Evolutionary conservation across 2,113 vertebrate genomes (phyloP).

Genomic region (Diadophis punctatus): DNA sequence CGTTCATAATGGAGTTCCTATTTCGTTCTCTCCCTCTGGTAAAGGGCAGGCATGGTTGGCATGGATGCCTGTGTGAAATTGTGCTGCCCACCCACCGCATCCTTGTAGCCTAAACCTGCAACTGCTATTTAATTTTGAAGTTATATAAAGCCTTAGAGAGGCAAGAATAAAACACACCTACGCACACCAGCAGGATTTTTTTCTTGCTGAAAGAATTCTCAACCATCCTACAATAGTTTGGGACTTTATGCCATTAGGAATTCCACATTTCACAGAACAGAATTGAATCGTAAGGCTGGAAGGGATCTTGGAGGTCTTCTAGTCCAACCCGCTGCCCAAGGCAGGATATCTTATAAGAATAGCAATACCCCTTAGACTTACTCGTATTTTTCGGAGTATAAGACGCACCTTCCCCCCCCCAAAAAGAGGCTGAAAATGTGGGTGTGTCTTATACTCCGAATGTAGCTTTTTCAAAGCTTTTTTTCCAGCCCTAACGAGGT

Average conservation of each 20-base stretch:
- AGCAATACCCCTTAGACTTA: too few relatives aligned
- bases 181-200: not conserved
- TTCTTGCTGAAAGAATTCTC: conserved; percentile 12
- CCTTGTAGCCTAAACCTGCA: conserved; percentile 31
- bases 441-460: too few relatives aligned
- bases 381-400: too few relatives aligned
- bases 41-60: conserved; percentile 44
- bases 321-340: too few relatives aligned
- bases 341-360: too few relatives aligned
- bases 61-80: conserved; percentile 29
- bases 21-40: conserved; percentile 4
- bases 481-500: too few relatives aligned
- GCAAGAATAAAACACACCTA: not conserved
- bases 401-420: too few relatives aligned
- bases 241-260: not conserved
- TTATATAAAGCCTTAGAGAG: conserved; percentile 5
- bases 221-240: not conserved
- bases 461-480: too few relatives aligned
- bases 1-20: conserved; percentile 34
- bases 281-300: too few relatives aligned
- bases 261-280: not conserved
- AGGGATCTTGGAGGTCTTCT: too few relatives aligned
- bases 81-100: not conserved
- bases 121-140: conserved; percentile 4
- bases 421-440: too few relatives aligned